Percentiles rank a stretch among this genome's conserved stretches.
Evolutionary conservation across 1,140 invertebrate species (phyloP).

Genomic region (Heliothis subflexa): DNA sequence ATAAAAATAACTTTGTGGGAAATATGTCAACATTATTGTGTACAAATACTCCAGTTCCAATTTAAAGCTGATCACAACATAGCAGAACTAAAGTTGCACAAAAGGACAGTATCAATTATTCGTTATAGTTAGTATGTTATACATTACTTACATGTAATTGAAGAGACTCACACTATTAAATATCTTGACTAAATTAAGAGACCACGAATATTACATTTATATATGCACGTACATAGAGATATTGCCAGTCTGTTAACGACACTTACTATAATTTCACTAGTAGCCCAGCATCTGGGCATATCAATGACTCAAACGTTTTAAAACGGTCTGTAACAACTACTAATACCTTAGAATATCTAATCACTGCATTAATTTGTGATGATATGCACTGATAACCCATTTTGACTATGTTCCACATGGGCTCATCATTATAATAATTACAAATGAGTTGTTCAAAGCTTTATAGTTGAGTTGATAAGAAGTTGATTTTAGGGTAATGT

Average conservation of each 20-base stretch:
- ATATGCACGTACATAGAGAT: slow-evolving; percentile 84
- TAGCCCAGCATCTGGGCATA: slow-evolving; percentile 80
- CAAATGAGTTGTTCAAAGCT: slow-evolving; percentile 71
- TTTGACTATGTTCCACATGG: slow-evolving; percentile 74
- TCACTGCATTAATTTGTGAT: slow-evolving; percentile 85
- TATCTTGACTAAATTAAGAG: slow-evolving; percentile 86
- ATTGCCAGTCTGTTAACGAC: slow-evolving; percentile 85
- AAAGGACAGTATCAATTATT: slow-evolving; percentile 81
- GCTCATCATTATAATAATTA: slow-evolving; percentile 65
- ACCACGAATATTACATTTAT: slow-evolving; percentile 83
- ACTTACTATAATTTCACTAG: slow-evolving; percentile 85
- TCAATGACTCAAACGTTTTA: slow-evolving; percentile 84
- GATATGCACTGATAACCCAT: slow-evolving; percentile 85
- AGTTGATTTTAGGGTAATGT: slow-evolving; percentile 73
- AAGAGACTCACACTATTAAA: slow-evolving; percentile 86
- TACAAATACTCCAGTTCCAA: slow-evolving; percentile 83
- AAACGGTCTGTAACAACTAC: slow-evolving; percentile 85
- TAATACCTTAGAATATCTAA: slow-evolving; percentile 86
- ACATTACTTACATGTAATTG: slow-evolving; percentile 79
- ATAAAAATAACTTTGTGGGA: slow-evolving; percentile 85
- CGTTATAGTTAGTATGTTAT: slow-evolving; percentile 78
- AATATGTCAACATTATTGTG: slow-evolving; percentile 80
- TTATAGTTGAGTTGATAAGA: slow-evolving; percentile 72
- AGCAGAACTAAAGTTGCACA: slow-evolving; percentile 84
- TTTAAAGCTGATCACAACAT: slow-evolving; percentile 85